Percentiles rank a stretch among this genome's conserved stretches.
phyloP scores from a whole-genome alignment of 1,140 invertebrate species.

The Schlechtendalia chinensis region DNA sequence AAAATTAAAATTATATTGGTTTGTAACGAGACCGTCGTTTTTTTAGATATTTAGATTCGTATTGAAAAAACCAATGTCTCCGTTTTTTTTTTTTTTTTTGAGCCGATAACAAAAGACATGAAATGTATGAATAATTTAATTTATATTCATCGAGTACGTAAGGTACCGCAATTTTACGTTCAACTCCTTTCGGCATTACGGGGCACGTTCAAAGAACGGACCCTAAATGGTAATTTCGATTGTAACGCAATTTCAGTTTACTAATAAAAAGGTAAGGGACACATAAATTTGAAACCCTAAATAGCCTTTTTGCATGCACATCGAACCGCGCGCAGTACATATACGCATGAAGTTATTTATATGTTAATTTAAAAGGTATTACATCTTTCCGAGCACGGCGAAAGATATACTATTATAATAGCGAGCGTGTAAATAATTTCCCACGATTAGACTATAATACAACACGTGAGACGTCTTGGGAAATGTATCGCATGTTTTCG shows the following conservation, averaged over 20 bases:
- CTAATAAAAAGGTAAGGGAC: constrained; percentile 7
- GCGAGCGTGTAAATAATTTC: not conserved
- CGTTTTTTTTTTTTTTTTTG: too few relatives aligned
- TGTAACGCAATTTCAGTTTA: constrained; percentile 32
- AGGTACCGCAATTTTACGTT: constrained; percentile 10
- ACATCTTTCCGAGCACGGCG: not conserved
- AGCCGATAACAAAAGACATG: constrained; percentile 15
- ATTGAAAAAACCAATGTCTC: too few relatives aligned
- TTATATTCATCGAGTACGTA: constrained; percentile 37
- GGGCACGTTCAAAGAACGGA: constrained; percentile 33
- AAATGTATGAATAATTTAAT: constrained; percentile 22
- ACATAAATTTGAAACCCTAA: constrained; percentile 27
- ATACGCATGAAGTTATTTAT: constrained; percentile 38
- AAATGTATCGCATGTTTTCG: not conserved
- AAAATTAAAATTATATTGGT: too few relatives aligned
- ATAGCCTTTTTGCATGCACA: constrained; percentile 2
- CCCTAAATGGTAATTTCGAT: constrained; percentile 42
- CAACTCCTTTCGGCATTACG: not conserved
- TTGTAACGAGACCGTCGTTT: too few relatives aligned
- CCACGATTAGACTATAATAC: not conserved
- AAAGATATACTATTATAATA: not conserved
- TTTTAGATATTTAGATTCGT: too few relatives aligned
- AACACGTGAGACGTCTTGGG: not conserved
- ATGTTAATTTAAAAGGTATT: constrained; percentile 36
- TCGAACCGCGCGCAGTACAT: not conserved